Base-by-base conservation (phyloP, 2,888 invertebrate genomes). In the Drosophila siamana region DNA sequence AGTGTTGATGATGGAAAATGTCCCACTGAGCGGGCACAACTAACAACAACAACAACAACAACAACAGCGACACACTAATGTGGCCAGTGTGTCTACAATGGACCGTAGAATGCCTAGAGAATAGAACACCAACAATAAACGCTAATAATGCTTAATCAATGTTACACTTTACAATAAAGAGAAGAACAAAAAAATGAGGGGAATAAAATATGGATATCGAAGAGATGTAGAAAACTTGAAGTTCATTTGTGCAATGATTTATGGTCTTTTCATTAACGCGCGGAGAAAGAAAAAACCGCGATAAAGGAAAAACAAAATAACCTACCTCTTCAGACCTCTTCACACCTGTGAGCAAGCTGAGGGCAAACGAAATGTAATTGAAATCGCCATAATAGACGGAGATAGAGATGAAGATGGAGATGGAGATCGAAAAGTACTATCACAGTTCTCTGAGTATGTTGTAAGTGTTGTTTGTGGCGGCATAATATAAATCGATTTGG, bases 81-180 rank as follows among this genome's bases (percentile, higher is more conserved):
- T 41, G 68, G 74, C 68, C 74, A 44, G 26, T 50, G 43, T 55
- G 57, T 72, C 68, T 62, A 82, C 72, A 83, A 79, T 69, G 64
- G 69, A 57, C 62, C 38, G 16, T 33, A 47, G 46, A 52, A 56
- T 59, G 41, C 67, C 56, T 28, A 54, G n/a, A 60, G 73, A 63
- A 67, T 46, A 63, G 69, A 78, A 62, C 47, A 70, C 61, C 55
- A 38, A 86, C 71, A 86, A 86, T 68, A 71, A 85, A 78, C 88
- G 74, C 86, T 86, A 86, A 86, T 86, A 90, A 87, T 86, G 89
- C 90, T 89, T 89, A 90, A 90, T 90, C 87, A 90, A 90, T 90
- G 88, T 90, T 90, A 88, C 88, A 90, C 88, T 87, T 90, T 82
- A 80, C 74, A 84, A 86, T 83, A 69, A 80, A 66, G 61, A 38